Percentiles rank a stretch among this genome's conserved stretches.
These are phyloP conservation scores for Pristionchus mayeri DNA, from an alignment of 2,888 invertebrate genomes.

Conservation along the genomic window DNA sequence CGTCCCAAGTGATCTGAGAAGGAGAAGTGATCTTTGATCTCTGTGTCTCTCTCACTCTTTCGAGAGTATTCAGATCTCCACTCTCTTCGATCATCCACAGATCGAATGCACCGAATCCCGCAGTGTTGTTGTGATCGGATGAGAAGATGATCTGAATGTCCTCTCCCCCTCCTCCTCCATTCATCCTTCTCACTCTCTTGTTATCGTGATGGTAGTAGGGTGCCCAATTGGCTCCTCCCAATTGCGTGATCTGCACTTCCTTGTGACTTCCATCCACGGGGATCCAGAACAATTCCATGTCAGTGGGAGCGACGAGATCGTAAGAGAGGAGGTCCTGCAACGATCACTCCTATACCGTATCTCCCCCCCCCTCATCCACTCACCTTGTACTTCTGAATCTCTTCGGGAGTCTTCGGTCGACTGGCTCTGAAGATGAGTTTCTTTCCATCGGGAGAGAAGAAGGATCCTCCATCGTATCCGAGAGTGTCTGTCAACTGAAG, in stretches of 20 bases:
- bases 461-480: slow-evolving; percentile 74
- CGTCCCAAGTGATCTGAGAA: slow-evolving; percentile 64
- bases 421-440: slow-evolving; percentile 71
- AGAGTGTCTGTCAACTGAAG: slow-evolving; percentile 63
- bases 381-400: slow-evolving; percentile 67
- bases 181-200: slow-evolving; percentile 58
- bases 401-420: slow-evolving; percentile 65
- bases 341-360: background rate
- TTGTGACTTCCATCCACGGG: slow-evolving; percentile 66
- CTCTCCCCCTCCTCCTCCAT: background rate
- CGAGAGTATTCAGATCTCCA: slow-evolving; percentile 58
- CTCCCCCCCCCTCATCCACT: background rate
- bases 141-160: slow-evolving; percentile 58
- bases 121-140: slow-evolving; percentile 55
- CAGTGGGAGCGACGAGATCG: slow-evolving; percentile 68
- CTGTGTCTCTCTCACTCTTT: slow-evolving; percentile 53
- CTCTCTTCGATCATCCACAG: slow-evolving; percentile 69
- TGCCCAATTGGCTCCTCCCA: slow-evolving; percentile 73
- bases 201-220: slow-evolving; percentile 72
- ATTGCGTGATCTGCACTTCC: slow-evolving; percentile 63
- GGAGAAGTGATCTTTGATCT: slow-evolving; percentile 16
- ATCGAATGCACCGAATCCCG: slow-evolving; percentile 69
- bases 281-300: slow-evolving; percentile 72
- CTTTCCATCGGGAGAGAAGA: slow-evolving; percentile 73
- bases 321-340: slow-evolving; percentile 57